phyloP scores from a whole-genome alignment of 2,797 vertebrate genomes.

The Pelodytes ibericus region DNA sequence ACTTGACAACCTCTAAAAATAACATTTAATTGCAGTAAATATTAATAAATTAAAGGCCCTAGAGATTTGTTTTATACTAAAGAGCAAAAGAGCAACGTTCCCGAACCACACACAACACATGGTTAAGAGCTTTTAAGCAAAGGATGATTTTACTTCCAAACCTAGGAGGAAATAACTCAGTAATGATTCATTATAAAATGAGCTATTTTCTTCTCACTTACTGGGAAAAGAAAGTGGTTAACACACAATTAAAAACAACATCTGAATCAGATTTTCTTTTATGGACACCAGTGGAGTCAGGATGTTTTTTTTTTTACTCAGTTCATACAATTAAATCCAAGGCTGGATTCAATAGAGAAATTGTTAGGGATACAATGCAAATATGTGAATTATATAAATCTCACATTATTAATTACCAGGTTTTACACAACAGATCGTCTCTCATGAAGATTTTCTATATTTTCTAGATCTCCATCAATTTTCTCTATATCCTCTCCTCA shows the following conservation, averaged over 20 bases:
- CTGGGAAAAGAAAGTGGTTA: background rate
- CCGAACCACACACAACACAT: too few species aligned
- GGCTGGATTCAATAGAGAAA: background rate
- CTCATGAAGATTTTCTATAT: too few species aligned
- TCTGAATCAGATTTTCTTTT: conserved; percentile 17
- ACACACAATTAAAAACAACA: conserved; percentile 10
- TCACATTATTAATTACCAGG: conserved; percentile 3
- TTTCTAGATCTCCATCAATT: too few species aligned
- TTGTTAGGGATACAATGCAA: background rate
- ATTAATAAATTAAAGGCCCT: too few species aligned
- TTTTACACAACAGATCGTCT: too few species aligned
- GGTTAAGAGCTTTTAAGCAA: background rate
- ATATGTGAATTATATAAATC: background rate
- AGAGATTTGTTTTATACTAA: background rate
- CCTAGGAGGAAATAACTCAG: background rate
- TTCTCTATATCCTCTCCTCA: too few species aligned
- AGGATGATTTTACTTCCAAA: background rate
- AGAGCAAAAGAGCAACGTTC: too few species aligned
- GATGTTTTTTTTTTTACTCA: conserved; percentile 6
- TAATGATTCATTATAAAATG: background rate
- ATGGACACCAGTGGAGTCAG: conserved; percentile 5
- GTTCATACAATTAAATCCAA: conserved; percentile 11
- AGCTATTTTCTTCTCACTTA: background rate
- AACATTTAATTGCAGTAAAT: too few species aligned
- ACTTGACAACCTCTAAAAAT: too few species aligned